phyloP scores from a whole-genome alignment of 92 coral and sea anemone species.

The Phenganax marumi region DNA sequence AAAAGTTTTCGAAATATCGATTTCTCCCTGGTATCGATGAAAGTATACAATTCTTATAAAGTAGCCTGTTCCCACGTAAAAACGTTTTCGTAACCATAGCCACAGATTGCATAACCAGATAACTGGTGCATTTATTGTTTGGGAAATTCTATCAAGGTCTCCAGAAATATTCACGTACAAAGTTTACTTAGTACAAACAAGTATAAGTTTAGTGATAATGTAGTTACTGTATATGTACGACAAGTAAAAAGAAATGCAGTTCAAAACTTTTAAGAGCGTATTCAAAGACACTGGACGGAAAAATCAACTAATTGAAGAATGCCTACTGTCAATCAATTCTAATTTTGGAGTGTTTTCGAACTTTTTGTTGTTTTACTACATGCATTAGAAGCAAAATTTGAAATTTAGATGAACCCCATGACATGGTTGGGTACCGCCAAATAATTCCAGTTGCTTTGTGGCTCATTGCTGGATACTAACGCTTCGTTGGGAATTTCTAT shows the following conservation, averaged over 20 bases:
- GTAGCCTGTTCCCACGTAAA: neutral
- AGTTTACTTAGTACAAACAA: no score
- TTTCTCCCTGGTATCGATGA: no score
- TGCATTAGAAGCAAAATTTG: constrained; percentile 1
- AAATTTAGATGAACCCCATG: constrained; percentile 11
- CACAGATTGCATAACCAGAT: neutral
- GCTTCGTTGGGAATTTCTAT: constrained; percentile 21
- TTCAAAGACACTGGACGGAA: neutral
- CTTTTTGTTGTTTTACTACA: constrained; percentile 33
- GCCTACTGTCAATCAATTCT: constrained; percentile 43
- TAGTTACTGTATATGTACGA: neutral
- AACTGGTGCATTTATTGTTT: neutral
- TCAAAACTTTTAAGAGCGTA: no score
- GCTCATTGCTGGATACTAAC: neutral
- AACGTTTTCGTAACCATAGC: neutral
- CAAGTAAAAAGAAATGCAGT: no score
- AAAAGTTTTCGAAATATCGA: no score
- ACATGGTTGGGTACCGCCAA: constrained; percentile 1
- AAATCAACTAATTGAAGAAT: constrained; percentile 10
- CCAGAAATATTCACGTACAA: no score
- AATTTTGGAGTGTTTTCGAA: constrained; percentile 39
- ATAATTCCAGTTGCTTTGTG: neutral
- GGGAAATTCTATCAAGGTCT: no score
- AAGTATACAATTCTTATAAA: no score
- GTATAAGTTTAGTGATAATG: neutral